Evolutionary conservation across 1,140 invertebrate genomes (phyloP), one percentile per base, ranked within the genome.

Genomic region (Solenopsis fugax): DNA sequence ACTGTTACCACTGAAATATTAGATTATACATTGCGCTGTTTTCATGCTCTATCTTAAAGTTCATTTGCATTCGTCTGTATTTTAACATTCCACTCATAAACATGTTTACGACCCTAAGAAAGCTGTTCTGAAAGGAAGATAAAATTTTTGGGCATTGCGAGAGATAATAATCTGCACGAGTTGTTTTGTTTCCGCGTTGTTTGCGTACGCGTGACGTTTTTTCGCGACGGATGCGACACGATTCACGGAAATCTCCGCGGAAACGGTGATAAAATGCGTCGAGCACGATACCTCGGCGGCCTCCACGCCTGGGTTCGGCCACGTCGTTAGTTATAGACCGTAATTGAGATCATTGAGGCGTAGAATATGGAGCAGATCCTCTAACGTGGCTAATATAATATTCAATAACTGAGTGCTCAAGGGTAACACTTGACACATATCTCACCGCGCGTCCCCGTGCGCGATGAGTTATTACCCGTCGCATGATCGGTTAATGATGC

Each of bases 401-500:
- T 84, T 84, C 80, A 60, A 73, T 84, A 82, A 58, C 65, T 50
- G 16, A 45, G 24, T 84, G 69, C 56, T 75, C 80, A 84, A 84
- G 80, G 80, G 24, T 84, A 84, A 84, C 69, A 75, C 80, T 84
- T 84, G 80, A 84, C 80, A 84, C 41, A 84, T 84, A 82, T 81
- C 78, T 82, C 54, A 37, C 48, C 41, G 18, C 54, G 54, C 41
- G 67, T 24, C 54, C 80, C 48, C 21, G 54, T 71, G 45, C 21
- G 41, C 48, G 29, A 41, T 41, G 41, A 73, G 67, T 82, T 82
- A 62, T 84, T 84, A 84, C 69, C 18, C 80, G 34, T 18, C 52
- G 69, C 69, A 50, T 75, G 54, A 75, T 84, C 80, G 80, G 54
- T 75, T 84, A 84, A 84, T 84, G 54, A 75, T 84, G 80, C 41